Conservation (phyloP, 2,888 invertebrate genomes). For the Ectropis crepuscularia region DNA sequence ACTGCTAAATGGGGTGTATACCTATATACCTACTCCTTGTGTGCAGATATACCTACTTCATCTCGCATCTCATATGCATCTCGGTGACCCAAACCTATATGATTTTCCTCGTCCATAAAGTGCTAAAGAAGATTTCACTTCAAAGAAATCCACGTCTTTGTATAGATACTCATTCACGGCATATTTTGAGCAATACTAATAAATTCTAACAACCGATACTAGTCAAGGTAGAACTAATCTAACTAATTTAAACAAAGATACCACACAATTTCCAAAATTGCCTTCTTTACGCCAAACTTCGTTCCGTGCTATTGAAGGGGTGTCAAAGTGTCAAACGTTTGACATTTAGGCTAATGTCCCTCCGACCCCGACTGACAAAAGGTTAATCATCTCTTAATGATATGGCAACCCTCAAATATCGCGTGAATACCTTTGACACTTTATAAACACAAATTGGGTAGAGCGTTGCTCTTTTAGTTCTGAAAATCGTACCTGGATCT, state of each 20-base stretch:
- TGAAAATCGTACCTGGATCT: background rate
- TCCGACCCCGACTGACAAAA: slow-evolving; percentile 62
- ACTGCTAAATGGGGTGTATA: too few species aligned
- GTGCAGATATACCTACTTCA: too few species aligned
- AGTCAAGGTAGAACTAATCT: background rate
- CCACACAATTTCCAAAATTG: slow-evolving; percentile 11
- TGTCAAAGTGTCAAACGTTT: slow-evolving; percentile 43
- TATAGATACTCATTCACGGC: background rate
- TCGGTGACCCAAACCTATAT: too few species aligned
- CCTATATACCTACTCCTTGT: too few species aligned
- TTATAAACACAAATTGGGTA: slow-evolving; percentile 26
- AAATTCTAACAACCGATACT: background rate
- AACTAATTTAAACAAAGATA: slow-evolving; percentile 24
- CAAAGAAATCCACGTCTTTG: too few species aligned
- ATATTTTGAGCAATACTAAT: background rate
- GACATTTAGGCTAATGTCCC: slow-evolving; percentile 63
- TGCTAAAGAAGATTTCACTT: too few species aligned
- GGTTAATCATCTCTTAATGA: slow-evolving; percentile 82
- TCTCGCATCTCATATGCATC: too few species aligned
- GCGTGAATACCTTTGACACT: slow-evolving; percentile 35
- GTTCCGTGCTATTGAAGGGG: slow-evolving; percentile 41
- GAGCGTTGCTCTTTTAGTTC: slow-evolving; percentile 13
- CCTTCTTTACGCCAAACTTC: slow-evolving; percentile 26
- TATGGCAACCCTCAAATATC: slow-evolving; percentile 48
- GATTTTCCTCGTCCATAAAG: too few species aligned